Conservation (phyloP, 2,113 vertebrate genomes). For the Vireo altiloquus region DNA sequence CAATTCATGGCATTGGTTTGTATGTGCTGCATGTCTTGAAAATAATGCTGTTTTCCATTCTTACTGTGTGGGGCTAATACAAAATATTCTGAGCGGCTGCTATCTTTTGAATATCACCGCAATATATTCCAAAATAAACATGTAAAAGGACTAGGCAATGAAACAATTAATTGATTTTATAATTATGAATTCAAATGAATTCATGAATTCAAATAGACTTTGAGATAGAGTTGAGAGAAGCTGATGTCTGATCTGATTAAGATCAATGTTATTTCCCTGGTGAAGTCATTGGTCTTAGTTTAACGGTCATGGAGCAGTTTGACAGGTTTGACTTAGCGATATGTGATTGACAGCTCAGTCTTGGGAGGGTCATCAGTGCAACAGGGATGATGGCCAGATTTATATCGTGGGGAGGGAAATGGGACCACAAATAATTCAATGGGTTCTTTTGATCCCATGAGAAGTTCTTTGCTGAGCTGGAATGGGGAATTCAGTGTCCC, state of each 20-base stretch:
- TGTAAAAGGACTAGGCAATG: background rate
- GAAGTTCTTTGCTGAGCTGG: background rate
- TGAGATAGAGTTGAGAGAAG: conserved; percentile 8
- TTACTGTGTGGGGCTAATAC: background rate
- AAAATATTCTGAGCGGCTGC: background rate
- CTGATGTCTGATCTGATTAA: conserved; percentile 55
- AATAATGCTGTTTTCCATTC: background rate
- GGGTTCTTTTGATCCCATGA: background rate
- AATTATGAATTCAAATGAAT: conserved; percentile 49
- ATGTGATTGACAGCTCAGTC: fast-evolving
- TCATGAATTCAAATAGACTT: conserved; percentile 41
- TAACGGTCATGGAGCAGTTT: background rate
- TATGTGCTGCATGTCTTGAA: background rate
- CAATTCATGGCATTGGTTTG: background rate
- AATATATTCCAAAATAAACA: background rate
- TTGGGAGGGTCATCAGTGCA: background rate
- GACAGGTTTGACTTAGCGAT: background rate
- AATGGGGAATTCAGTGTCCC: background rate
- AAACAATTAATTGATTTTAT: conserved; percentile 56
- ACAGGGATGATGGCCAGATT: background rate
- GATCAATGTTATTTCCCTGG: conserved; percentile 25
- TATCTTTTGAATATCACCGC: background rate
- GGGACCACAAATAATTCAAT: background rate
- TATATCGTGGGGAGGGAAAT: background rate
- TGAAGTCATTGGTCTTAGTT: background rate